These are phyloP conservation scores for Umimayanthus chanpuru DNA, from an alignment of 92 coral and sea anemone species.

Conservation along the genomic window DNA sequence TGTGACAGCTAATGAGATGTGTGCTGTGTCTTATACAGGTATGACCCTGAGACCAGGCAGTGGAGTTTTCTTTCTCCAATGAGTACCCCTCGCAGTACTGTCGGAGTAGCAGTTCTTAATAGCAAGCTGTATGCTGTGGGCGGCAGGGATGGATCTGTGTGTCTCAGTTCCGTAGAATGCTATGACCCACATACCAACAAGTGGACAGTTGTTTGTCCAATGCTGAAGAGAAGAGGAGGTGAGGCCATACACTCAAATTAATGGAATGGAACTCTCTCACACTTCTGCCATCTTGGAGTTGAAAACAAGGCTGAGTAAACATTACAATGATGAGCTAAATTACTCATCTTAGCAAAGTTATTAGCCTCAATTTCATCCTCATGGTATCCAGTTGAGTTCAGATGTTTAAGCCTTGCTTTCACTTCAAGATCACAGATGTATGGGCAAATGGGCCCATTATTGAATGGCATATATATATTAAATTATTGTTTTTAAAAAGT, in stretches of 20 bases:
- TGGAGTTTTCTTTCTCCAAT: conserved; percentile 97
- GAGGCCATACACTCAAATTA: not conserved
- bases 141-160: conserved; percentile 98
- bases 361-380: too few species aligned
- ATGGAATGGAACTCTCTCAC: too few species aligned
- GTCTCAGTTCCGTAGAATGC: conserved; percentile 91
- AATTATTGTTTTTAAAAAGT: too few species aligned
- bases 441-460: too few species aligned
- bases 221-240: conserved; percentile 99
- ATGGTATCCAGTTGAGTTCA: too few species aligned
- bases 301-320: too few species aligned
- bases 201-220: conserved; percentile 91
- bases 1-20: too few species aligned
- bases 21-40: conserved; percentile 44
- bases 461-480: too few species aligned
- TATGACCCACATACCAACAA: conserved; percentile 98
- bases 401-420: too few species aligned
- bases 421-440: too few species aligned
- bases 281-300: not conserved
- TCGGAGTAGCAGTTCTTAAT: conserved; percentile 93
- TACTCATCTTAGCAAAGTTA: too few species aligned
- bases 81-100: conserved; percentile 98
- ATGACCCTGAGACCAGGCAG: conserved; percentile 90
- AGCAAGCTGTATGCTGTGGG: conserved; percentile 98
- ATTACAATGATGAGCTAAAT: too few species aligned